phyloP scores from a whole-genome alignment of 2,113 vertebrate genomes.

The Actenoides hombroni region DNA sequence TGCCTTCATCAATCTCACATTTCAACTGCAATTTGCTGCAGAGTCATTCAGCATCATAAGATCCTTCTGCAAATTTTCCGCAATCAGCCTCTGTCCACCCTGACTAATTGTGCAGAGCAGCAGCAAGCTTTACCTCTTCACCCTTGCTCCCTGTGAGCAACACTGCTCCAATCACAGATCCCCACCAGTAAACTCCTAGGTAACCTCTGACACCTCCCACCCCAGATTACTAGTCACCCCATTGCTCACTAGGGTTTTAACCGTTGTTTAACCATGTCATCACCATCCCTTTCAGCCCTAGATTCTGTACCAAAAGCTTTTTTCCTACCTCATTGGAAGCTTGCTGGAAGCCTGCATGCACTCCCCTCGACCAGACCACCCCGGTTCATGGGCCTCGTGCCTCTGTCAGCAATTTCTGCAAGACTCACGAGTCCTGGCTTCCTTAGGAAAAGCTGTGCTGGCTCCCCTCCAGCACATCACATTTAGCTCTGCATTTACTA shows the following conservation, averaged over 20 bases:
- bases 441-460: neutral
- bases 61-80: neutral
- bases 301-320: neutral
- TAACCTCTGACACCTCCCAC: neutral
- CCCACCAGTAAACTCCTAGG: neutral
- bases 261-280: neutral
- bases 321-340: neutral
- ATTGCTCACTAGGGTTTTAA: neutral
- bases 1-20: neutral
- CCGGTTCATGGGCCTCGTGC: fast-evolving
- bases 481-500: neutral
- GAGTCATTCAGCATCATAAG: neutral
- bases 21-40: neutral
- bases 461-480: neutral
- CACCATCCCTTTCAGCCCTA: neutral
- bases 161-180: neutral
- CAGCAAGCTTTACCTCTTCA: neutral
- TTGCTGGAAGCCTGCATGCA: fast-evolving
- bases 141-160: neutral
- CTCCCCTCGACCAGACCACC: neutral
- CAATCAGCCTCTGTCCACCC: neutral
- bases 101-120: neutral
- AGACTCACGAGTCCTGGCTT: neutral
- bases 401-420: neutral
- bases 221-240: neutral